A percentile compares a stretch with the other conserved stretches of the same genome.
phyloP scores from a whole-genome alignment of 1,140 invertebrate species.

The Zaprionus ornatus region DNA sequence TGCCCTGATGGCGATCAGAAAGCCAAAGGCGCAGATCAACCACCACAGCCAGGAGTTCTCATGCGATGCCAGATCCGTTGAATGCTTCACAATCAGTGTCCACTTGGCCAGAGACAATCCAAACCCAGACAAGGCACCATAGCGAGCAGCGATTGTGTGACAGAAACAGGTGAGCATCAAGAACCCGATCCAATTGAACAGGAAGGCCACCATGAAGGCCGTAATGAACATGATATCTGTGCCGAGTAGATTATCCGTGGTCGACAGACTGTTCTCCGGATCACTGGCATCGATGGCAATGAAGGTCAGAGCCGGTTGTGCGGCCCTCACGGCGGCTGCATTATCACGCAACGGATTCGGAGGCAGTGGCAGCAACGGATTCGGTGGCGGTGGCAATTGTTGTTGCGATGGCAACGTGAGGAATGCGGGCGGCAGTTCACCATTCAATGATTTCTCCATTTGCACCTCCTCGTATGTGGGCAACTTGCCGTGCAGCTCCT shows the following conservation, averaged over 20 bases:
- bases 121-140: slow-evolving; percentile 96
- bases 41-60: slow-evolving; percentile 96
- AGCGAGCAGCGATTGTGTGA: slow-evolving; percentile 95
- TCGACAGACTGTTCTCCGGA: slow-evolving; percentile 87
- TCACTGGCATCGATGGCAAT: slow-evolving; percentile 89
- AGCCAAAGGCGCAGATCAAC: slow-evolving; percentile 94
- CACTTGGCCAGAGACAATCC: slow-evolving; percentile 96
- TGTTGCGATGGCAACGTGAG: slow-evolving; percentile 65
- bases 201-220: slow-evolving; percentile 93
- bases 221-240: slow-evolving; percentile 95
- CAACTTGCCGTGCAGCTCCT: slow-evolving; percentile 88
- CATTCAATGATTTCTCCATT: slow-evolving; percentile 91
- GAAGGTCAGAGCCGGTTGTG: slow-evolving; percentile 88
- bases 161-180: slow-evolving; percentile 96
- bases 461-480: slow-evolving; percentile 96
- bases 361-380: slow-evolving; percentile 66
- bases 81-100: slow-evolving; percentile 96
- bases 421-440: slow-evolving; percentile 85
- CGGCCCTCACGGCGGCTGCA: slow-evolving; percentile 79
- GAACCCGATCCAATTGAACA: slow-evolving; percentile 98
- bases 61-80: slow-evolving; percentile 92
- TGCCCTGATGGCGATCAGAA: slow-evolving; percentile 94
- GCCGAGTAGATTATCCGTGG: slow-evolving; percentile 90
- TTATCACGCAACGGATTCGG: slow-evolving; percentile 83
- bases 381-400: slow-evolving; percentile 68